Conservation (phyloP, 2,797 vertebrate species). For the Sphenodon punctatus region DNA sequence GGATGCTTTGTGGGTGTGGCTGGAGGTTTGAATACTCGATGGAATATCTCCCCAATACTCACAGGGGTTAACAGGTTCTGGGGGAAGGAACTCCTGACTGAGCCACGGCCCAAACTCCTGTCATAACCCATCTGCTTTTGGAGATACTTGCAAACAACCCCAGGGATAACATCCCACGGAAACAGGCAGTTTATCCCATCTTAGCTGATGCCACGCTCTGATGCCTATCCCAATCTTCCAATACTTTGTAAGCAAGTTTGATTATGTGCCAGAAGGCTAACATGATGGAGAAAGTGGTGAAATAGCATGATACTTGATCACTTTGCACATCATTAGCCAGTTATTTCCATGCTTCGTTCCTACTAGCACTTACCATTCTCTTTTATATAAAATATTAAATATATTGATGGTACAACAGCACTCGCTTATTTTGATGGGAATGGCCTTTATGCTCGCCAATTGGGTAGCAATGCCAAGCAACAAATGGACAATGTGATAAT, state of each 20-base stretch:
- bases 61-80: too few species aligned
- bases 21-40: too few species aligned
- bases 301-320: neutral
- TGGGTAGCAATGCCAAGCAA: slow-evolving; percentile 13
- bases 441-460: neutral
- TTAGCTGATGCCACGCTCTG: neutral
- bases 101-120: too few species aligned
- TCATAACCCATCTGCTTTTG: neutral
- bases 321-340: neutral
- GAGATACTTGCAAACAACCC: neutral
- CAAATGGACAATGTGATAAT: neutral
- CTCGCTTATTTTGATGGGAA: slow-evolving; percentile 2
- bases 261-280: neutral
- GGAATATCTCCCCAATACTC: too few species aligned
- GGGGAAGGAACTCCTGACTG: too few species aligned
- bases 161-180: neutral
- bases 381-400: neutral
- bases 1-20: too few species aligned
- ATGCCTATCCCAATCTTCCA: neutral
- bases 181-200: neutral
- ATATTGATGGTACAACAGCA: slow-evolving; percentile 16
- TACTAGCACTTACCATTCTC: neutral
- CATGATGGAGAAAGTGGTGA: slow-evolving; percentile 4
- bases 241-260: neutral
- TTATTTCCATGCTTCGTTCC: slow-evolving; percentile 21